A percentile compares a stretch with the other conserved stretches of the same genome.
These are phyloP conservation scores for Cossypha niveicapilla DNA, from an alignment of 2,797 vertebrate genomes.

Conservation along the genomic window DNA sequence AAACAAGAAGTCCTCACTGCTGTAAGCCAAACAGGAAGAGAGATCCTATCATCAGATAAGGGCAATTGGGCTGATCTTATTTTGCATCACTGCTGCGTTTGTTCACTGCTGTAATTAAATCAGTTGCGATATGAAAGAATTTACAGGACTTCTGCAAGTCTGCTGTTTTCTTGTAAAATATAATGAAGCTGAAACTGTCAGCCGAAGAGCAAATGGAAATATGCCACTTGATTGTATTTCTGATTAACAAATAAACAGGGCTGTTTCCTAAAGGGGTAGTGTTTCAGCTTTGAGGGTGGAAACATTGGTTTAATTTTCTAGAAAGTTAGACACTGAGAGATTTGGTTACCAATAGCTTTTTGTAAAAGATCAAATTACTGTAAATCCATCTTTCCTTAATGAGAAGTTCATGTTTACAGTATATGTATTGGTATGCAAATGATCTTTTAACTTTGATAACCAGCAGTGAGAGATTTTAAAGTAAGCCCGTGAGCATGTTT, in stretches of 20 bases:
- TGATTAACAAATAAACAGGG: conserved; percentile 77
- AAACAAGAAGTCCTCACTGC: conserved; percentile 64
- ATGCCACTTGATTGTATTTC: conserved; percentile 71
- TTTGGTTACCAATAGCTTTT: conserved; percentile 75
- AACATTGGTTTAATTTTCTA: conserved; percentile 78
- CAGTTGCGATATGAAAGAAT: conserved; percentile 70
- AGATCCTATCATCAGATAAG: conserved; percentile 71
- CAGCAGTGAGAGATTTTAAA: conserved; percentile 75
- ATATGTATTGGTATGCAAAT: conserved; percentile 75
- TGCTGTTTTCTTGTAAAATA: conserved; percentile 74
- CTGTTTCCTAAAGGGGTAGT: conserved; percentile 75
- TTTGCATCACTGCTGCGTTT: conserved; percentile 69
- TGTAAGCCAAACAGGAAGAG: conserved; percentile 73
- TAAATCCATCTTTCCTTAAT: conserved; percentile 76
- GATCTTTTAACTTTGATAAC: conserved; percentile 78
- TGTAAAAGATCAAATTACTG: conserved; percentile 77
- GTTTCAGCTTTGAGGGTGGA: conserved; percentile 71
- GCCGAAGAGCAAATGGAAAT: conserved; percentile 71
- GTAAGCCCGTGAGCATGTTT: conserved; percentile 70
- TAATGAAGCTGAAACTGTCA: conserved; percentile 68
- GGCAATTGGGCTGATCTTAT: conserved; percentile 63
- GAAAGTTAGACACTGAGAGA: conserved; percentile 70
- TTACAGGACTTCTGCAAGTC: conserved; percentile 66
- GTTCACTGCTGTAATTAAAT: conserved; percentile 71
- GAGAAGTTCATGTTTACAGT: conserved; percentile 79